Base-by-base conservation (phyloP, 1,140 invertebrate genomes). In the Brachionus calyciflorus region DNA sequence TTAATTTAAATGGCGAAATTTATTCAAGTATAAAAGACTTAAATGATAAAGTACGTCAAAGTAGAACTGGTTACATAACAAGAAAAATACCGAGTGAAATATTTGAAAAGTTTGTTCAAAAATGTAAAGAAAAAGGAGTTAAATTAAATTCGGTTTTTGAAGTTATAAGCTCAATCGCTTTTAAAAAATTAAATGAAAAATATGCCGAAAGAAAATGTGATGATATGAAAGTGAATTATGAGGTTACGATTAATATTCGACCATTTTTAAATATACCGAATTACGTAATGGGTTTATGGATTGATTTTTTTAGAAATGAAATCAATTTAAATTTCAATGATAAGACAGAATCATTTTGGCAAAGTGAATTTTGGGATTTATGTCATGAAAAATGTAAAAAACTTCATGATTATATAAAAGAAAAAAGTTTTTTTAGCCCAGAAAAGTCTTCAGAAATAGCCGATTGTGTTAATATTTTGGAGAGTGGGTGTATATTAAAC, bases 211-310 rank as follows among this genome's bases (percentile, higher is more conserved):
- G 10, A 33, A 37, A 28, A 7, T 60, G 55, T 19, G 3, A 0
- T n/a, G 19, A 28, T 37, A 9, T 9, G 10, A 60, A 9, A 1
- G 37, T 19, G 17, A 60, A 37, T 17, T 60, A 60, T 21, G 55
- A 60, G 37, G 55, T 60, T 19, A 19, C 55, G n/a, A 40, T 60
- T 17, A 60, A 60, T 37, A 60, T 60, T 6, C 28, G 55, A 0
- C 55, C 26, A 2, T 60, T 60, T 37, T 19, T 60, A 9, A n/a
- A 4, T 3, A 33, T 60, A 19, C n/a, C 55, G 3, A 37, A 60
- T 60, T n/a, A 60, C 19, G 55, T 60, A 33, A 60, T 60, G 55
- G 55, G 55, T 33, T 60, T 26, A 17, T 60, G 55, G 55, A 37
- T 60, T 37, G 30, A 28, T 60, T 60, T 60, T 60, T 60, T 60